Conservation (phyloP, 2,797 vertebrate genomes). For the Staurois parvus region DNA sequence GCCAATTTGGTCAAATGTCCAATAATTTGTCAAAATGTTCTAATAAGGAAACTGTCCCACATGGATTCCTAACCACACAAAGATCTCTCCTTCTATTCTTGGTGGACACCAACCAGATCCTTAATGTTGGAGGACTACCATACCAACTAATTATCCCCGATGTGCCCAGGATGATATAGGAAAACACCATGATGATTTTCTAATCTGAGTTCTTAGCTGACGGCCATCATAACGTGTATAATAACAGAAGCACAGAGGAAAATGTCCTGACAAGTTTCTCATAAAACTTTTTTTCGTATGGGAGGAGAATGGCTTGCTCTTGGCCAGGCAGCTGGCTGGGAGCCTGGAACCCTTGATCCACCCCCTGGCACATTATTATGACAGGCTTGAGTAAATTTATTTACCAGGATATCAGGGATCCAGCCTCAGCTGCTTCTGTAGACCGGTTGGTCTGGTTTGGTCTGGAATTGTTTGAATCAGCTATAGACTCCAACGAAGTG, state of each 20-base stretch:
- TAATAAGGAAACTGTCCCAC: too few species aligned
- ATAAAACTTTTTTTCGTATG: neutral
- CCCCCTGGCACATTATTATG: neutral
- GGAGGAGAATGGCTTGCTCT: neutral
- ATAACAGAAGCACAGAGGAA: neutral
- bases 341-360: neutral
- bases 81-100: too few species aligned
- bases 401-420: neutral
- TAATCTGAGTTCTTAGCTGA: too few species aligned
- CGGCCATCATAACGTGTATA: too few species aligned
- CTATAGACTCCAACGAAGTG: neutral
- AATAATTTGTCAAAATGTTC: too few species aligned
- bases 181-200: too few species aligned
- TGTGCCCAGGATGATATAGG: too few species aligned
- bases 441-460: slow-evolving; percentile 31
- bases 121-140: too few species aligned
- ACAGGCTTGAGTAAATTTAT: neutral
- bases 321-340: neutral
- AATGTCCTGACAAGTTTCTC: neutral
- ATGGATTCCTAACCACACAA: too few species aligned
- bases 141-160: too few species aligned
- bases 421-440: neutral
- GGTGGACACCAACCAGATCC: too few species aligned
- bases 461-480: slow-evolving; percentile 3
- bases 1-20: too few species aligned